Base-by-base conservation (phyloP, 2,113 vertebrate genomes). In the Nesogale talazaci region DNA sequence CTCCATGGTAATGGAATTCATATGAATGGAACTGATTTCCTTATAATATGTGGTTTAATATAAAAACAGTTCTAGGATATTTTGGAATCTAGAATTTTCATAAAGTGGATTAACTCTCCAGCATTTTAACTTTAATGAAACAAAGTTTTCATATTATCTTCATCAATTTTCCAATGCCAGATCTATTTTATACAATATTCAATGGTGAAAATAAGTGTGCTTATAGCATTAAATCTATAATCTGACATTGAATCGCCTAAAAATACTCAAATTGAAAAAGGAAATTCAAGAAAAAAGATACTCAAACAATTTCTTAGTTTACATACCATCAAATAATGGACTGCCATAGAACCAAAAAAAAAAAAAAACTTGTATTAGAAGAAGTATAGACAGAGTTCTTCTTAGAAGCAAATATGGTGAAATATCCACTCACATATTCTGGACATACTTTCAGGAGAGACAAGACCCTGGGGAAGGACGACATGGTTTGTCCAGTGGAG, bases 171-270 rank as follows among this genome's bases (percentile, higher is more conserved):
- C 84, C 2, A 69, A 74, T 36, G 77, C 22, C 31, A 88, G 14
- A 46, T 8, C 59, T 91, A 81, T 65, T 29, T 59, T 67, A n/a
- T 65, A 70, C 3, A 61, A n/a, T 70, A 70, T 3, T 61, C 36
- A 84, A 40, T 61, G 52, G 86, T 82, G 89, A 38, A 97, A 96
- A 80, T 63, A 8, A 93, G 46, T 52, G 19, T 46, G 4, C 4
- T 79, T 59, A 2, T 20, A 72, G 16, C 31, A 1, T 40, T 84
- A 25, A 36, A 78, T 81, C 6, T 52, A 82, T 29, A 36, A 74
- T 81, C 4, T 52, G 75, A 84, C 84, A 78, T 80, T 82, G 80
- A 85, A 38, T 90, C 10, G 63, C 25, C 31, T 80, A 10, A 78
- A 46, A 91, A 91, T 82, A 89, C 15, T 40, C 1, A 72, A 88